Conservation (phyloP, 2,888 invertebrate genomes). For the Metellina segmentata region DNA sequence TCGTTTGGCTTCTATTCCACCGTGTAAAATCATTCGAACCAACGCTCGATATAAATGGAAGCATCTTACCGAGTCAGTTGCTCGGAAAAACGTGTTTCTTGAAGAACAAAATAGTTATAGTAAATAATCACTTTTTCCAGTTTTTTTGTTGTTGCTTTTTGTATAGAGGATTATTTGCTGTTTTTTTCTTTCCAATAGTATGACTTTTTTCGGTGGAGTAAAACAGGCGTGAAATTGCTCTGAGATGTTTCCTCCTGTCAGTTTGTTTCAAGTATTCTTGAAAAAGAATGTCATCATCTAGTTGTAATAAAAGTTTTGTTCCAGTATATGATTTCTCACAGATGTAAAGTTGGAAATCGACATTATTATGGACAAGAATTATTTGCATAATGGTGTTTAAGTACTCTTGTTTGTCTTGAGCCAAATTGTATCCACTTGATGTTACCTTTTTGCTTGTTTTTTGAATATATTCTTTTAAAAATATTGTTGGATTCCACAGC, state of each 20-base stretch:
- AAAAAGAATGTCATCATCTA: neutral
- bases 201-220: constrained; percentile 15
- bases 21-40: constrained; percentile 67
- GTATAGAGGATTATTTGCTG: constrained; percentile 21
- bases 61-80: constrained; percentile 18
- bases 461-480: too few relatives aligned
- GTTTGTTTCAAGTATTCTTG: neutral
- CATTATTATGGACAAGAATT: too few relatives aligned
- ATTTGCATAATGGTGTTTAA: too few relatives aligned
- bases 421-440: too few relatives aligned
- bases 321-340: constrained; percentile 29
- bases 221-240: constrained; percentile 61
- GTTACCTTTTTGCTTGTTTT: too few relatives aligned
- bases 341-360: neutral
- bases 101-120: constrained; percentile 24
- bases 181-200: neutral
- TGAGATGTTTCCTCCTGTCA: constrained; percentile 6
- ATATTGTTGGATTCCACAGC: too few relatives aligned
- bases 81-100: constrained; percentile 34
- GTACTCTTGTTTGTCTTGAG: too few relatives aligned
- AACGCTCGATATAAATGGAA: constrained; percentile 53
- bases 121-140: constrained; percentile 31
- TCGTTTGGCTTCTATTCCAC: constrained; percentile 45
- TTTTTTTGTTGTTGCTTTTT: neutral
- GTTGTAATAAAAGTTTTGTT: constrained; percentile 30